Conservation (phyloP, 2,113 vertebrate genomes). For the Tyrannus savana region DNA sequence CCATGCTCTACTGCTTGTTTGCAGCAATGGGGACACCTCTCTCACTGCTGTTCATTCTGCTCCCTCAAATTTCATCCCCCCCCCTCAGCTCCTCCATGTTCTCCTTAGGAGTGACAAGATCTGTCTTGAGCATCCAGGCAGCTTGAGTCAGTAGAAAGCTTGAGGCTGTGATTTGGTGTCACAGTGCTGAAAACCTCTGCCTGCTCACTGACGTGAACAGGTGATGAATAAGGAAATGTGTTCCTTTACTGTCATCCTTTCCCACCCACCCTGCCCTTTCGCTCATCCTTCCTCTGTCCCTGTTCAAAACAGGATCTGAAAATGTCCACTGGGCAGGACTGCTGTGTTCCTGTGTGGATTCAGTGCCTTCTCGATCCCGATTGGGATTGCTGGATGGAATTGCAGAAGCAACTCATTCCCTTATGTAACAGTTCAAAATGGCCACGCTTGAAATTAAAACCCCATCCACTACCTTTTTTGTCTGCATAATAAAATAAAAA, state of each 20-base stretch:
- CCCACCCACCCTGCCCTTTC: not conserved
- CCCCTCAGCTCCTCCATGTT: not conserved
- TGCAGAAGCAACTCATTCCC: not conserved
- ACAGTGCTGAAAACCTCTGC: not conserved
- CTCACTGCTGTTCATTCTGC: accelerated
- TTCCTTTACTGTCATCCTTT: not conserved
- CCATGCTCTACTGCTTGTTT: not conserved
- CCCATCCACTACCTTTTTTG: not conserved
- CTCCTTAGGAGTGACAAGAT: not conserved
- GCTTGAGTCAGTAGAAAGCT: not conserved
- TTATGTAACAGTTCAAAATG: not conserved
- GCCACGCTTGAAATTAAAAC: not conserved
- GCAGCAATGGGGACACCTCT: not conserved
- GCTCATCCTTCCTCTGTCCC: not conserved
- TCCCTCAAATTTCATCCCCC: not conserved
- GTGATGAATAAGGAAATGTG: not conserved
- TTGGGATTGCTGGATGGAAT: not conserved
- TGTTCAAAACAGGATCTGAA: not conserved
- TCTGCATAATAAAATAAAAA: not conserved
- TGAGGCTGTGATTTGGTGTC: not conserved
- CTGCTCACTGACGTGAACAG: not conserved
- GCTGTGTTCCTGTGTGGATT: not conserved
- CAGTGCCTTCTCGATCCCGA: accelerated
- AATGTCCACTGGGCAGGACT: not conserved
- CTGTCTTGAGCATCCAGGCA: not conserved